A percentile compares a stretch with the other conserved stretches of the same genome.
Conservation (phyloP, 2,797 vertebrate species). For the Avahi laniger region DNA sequence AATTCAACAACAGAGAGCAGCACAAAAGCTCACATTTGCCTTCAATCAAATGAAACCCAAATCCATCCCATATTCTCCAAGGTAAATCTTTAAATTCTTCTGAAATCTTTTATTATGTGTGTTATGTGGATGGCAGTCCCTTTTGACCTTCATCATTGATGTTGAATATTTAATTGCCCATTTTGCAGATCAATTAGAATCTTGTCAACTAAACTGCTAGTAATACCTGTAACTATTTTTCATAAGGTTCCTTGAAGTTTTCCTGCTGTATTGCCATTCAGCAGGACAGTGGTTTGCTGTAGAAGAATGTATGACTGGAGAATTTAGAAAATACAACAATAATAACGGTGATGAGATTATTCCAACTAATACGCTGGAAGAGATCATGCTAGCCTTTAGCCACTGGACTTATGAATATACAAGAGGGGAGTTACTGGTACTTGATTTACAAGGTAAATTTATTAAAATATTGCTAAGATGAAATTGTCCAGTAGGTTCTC, state of each 20-base stretch:
- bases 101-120: not conserved
- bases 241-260: slow-evolving; percentile 96
- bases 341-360: slow-evolving; percentile 99
- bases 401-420: slow-evolving; percentile 99
- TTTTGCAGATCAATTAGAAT: slow-evolving; percentile 19
- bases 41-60: slow-evolving; percentile 99
- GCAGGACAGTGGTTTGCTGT: slow-evolving; percentile 99
- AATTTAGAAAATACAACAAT: slow-evolving; percentile 99
- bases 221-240: slow-evolving; percentile 56
- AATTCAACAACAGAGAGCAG: slow-evolving; percentile 98
- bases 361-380: slow-evolving; percentile 96
- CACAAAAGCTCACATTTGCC: slow-evolving; percentile 98
- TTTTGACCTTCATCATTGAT: slow-evolving; percentile 29
- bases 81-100: slow-evolving; percentile 83
- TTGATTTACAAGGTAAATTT: slow-evolving; percentile 95
- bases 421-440: slow-evolving; percentile 94
- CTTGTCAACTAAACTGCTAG: slow-evolving; percentile 10
- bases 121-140: not conserved
- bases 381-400: slow-evolving; percentile 99
- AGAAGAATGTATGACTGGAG: slow-evolving; percentile 98
- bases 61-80: slow-evolving; percentile 98
- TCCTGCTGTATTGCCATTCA: slow-evolving; percentile 97
- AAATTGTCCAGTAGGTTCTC: not conserved
- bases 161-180: slow-evolving; percentile 9
- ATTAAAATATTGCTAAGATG: slow-evolving; percentile 31